Conservation (phyloP, 2,797 vertebrate genomes). For the Chaetodon trifasciatus region DNA sequence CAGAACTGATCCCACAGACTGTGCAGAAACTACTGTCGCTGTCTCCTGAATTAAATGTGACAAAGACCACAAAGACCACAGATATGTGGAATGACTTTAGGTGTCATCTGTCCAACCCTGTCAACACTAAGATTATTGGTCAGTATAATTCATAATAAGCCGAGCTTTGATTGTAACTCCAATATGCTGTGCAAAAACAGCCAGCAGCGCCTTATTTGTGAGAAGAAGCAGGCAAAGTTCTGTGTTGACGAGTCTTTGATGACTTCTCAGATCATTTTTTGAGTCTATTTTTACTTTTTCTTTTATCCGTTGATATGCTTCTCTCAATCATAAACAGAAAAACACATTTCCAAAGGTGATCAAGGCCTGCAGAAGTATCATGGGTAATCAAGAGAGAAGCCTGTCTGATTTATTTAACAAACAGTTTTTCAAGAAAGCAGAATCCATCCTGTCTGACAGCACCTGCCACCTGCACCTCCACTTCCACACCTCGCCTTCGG, state of each 20-base stretch:
- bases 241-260: neutral
- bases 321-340: neutral
- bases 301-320: too few species aligned
- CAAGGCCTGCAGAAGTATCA: neutral
- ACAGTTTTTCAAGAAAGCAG: too few species aligned
- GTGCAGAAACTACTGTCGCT: too few species aligned
- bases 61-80: too few species aligned
- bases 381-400: too few species aligned
- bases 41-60: too few species aligned
- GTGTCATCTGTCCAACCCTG: neutral
- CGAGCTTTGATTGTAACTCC: too few species aligned
- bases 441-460: too few species aligned
- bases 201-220: neutral
- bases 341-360: neutral
- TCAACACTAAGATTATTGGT: neutral
- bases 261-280: neutral
- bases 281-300: neutral
- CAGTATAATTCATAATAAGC: neutral
- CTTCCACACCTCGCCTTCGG: too few species aligned
- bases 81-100: neutral
- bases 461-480: too few species aligned
- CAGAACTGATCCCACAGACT: too few species aligned
- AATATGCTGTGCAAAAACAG: neutral
- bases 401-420: too few species aligned
- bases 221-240: neutral